These are phyloP conservation scores for Xanthorhoe spadicearia DNA, from an alignment of 2,888 invertebrate genomes.

Conservation along the genomic window DNA sequence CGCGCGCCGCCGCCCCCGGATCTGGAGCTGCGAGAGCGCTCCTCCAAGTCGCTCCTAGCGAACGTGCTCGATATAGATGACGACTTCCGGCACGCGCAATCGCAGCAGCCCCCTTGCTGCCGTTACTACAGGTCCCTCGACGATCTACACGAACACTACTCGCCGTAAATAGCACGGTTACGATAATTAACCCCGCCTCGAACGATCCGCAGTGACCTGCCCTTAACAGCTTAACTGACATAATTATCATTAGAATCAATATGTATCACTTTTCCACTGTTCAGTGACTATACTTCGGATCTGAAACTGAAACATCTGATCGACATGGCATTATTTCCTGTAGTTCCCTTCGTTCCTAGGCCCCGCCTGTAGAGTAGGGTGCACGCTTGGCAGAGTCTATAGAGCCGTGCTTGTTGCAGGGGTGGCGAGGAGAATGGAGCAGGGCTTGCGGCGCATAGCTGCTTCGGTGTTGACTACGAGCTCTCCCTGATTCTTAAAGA, in stretches of 20 bases:
- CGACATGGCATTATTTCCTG: slow-evolving; percentile 69
- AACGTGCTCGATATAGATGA: slow-evolving; percentile 99
- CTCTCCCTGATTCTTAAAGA: slow-evolving; percentile 97
- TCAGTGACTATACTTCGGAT: slow-evolving; percentile 61
- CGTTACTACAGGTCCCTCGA: slow-evolving; percentile 90
- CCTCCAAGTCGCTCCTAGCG: slow-evolving; percentile 97
- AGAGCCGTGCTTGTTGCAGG: slow-evolving; percentile 72
- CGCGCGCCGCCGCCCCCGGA: slow-evolving; percentile 92
- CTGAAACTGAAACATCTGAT: slow-evolving; percentile 64
- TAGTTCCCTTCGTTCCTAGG: slow-evolving; percentile 80
- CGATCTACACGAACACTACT: slow-evolving; percentile 85
- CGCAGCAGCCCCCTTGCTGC: slow-evolving; percentile 90
- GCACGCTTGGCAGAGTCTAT: slow-evolving; percentile 76
- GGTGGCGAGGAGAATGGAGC: slow-evolving; percentile 88
- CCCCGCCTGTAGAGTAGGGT: slow-evolving; percentile 78
- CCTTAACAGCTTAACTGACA: slow-evolving; percentile 70
- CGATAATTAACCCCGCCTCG: slow-evolving; percentile 81
- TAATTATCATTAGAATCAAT: slow-evolving; percentile 45
- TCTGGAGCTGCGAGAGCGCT: slow-evolving; percentile 94
- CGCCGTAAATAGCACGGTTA: slow-evolving; percentile 85
- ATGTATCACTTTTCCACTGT: slow-evolving; percentile 55
- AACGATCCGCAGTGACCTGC: slow-evolving; percentile 81
- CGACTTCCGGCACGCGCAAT: slow-evolving; percentile 94
- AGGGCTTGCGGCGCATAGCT: slow-evolving; percentile 92
- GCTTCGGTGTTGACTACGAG: slow-evolving; percentile 96